A percentile compares a stretch with the other conserved stretches of the same genome.
phyloP scores from a whole-genome alignment of 2,113 vertebrate species.

The Notothenia rossii region DNA sequence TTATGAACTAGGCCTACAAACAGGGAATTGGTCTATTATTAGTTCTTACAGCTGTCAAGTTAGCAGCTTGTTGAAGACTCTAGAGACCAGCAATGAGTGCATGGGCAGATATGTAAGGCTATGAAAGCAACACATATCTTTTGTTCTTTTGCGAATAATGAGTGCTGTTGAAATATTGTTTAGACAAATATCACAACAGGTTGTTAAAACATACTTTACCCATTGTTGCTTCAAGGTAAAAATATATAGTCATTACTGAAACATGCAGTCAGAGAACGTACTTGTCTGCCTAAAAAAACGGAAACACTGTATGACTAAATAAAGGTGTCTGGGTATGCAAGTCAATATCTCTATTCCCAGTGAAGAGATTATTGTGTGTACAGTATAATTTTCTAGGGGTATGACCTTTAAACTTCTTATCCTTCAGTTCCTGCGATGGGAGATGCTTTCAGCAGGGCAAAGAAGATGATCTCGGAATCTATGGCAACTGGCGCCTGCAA shows the following conservation, averaged over 20 bases:
- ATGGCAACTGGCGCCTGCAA: slow-evolving; percentile 78
- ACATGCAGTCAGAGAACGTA: not conserved
- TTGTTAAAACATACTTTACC: too few species aligned
- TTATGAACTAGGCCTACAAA: too few species aligned
- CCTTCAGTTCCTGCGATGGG: slow-evolving; percentile 55
- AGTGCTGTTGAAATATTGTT: too few species aligned
- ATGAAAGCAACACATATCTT: too few species aligned
- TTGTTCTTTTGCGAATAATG: too few species aligned
- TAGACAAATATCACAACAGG: too few species aligned
- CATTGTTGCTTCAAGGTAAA: too few species aligned
- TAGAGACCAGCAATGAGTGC: too few species aligned
- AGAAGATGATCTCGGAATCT: slow-evolving; percentile 69
- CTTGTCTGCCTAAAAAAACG: not conserved
- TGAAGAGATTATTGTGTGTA: slow-evolving; percentile 64
- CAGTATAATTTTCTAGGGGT: slow-evolving; percentile 69
- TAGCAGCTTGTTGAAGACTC: too few species aligned
- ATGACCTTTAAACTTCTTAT: slow-evolving; percentile 75
- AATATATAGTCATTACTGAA: not conserved
- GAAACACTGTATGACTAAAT: slow-evolving; percentile 6
- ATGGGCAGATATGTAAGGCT: too few species aligned
- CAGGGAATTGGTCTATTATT: too few species aligned
- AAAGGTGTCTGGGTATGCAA: slow-evolving; percentile 17
- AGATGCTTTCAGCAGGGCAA: slow-evolving; percentile 75
- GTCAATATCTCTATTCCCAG: slow-evolving; percentile 55
- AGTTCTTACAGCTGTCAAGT: too few species aligned